Percentiles rank a stretch among this genome's conserved stretches.
Conservation (phyloP, 2,888 invertebrate genomes). For the Aricia artaxerxes region DNA sequence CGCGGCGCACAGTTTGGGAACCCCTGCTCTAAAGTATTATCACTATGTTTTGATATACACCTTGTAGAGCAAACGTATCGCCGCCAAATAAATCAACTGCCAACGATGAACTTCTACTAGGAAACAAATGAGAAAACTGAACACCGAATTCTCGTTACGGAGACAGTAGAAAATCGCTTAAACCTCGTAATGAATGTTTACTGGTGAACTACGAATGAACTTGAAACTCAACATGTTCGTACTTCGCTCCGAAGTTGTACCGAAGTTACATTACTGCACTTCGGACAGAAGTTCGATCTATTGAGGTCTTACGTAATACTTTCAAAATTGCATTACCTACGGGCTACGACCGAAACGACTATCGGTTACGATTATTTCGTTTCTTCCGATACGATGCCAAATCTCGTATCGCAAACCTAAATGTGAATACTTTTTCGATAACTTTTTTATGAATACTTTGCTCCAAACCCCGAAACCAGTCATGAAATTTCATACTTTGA, state of each 20-base stretch:
- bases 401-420: background rate
- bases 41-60: too few species aligned
- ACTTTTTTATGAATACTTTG: too few species aligned
- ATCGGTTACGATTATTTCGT: background rate
- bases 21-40: too few species aligned
- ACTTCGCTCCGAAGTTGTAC: slow-evolving; percentile 15
- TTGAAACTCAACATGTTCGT: slow-evolving; percentile 16
- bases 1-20: too few species aligned
- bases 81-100: background rate
- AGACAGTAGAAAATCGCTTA: slow-evolving; percentile 7
- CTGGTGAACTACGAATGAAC: slow-evolving; percentile 17
- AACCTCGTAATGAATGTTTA: slow-evolving; percentile 1
- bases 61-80: background rate
- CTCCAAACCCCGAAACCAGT: too few species aligned
- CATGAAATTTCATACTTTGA: too few species aligned
- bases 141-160: background rate
- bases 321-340: background rate
- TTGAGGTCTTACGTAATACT: slow-evolving; percentile 10
- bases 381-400: background rate
- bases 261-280: slow-evolving; percentile 24
- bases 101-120: background rate
- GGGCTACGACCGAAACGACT: background rate
- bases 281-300: slow-evolving; percentile 19
- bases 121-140: slow-evolving; percentile 11
- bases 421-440: background rate